phyloP scores from a whole-genome alignment of 2,113 vertebrate genomes.

The Campylomormyrus numenius region DNA sequence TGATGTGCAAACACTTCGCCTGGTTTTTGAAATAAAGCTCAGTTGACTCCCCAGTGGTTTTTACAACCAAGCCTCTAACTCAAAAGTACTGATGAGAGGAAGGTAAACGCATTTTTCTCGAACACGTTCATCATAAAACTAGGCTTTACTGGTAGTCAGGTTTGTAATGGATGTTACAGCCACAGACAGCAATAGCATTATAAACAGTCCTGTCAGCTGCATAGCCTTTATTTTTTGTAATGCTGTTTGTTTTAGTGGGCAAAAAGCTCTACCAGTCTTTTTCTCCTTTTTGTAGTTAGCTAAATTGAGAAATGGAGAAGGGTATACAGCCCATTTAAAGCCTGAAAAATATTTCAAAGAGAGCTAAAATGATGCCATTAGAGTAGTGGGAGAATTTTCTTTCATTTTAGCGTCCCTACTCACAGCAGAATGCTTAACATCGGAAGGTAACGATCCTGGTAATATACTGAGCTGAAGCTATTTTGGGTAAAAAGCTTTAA shows the following conservation, averaged over 20 bases:
- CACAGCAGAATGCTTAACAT: not conserved
- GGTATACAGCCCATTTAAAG: not conserved
- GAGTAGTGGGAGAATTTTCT: not conserved
- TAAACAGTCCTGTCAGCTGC: not conserved
- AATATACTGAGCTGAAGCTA: not conserved
- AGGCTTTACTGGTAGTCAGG: not conserved
- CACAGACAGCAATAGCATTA: not conserved
- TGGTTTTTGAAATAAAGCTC: not conserved
- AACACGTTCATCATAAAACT: not conserved
- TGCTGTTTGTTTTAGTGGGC: not conserved
- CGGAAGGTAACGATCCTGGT: not conserved
- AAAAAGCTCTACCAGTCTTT: not conserved
- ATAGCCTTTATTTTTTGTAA: not conserved
- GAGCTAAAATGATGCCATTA: not conserved
- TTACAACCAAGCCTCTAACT: not conserved
- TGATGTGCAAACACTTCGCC: not conserved
- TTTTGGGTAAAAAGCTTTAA: not conserved
- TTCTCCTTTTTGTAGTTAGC: not conserved
- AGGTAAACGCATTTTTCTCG: not conserved
- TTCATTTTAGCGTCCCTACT: not conserved
- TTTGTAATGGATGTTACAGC: not conserved
- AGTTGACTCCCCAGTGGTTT: not conserved
- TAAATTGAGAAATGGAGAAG: not conserved
- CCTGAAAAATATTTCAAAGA: not conserved
- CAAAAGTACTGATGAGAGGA: not conserved